A percentile compares a stretch with the other conserved stretches of the same genome.
phyloP scores from a whole-genome alignment of 2,797 vertebrate species.

The Knipowitschia caucasica region DNA sequence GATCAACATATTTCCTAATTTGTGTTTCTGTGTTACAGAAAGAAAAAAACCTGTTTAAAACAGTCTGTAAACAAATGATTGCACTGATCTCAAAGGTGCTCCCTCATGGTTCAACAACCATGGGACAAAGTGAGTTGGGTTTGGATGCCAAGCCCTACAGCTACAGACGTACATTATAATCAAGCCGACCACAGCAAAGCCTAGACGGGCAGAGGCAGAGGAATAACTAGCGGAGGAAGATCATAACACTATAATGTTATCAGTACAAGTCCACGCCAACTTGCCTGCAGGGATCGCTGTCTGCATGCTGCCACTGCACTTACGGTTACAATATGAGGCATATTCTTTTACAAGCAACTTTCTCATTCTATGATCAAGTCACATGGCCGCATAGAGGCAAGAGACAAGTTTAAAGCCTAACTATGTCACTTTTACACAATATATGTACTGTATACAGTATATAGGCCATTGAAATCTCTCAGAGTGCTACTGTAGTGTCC shows the following conservation, averaged over 20 bases:
- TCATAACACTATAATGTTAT: constrained; percentile 48
- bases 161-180: constrained; percentile 71
- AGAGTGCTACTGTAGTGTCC: no score
- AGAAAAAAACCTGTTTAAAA: neutral
- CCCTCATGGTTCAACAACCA: constrained; percentile 37
- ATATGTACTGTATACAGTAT: no score
- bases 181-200: constrained; percentile 62
- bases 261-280: constrained; percentile 42
- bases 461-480: no score
- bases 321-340: neutral
- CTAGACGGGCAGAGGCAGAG: constrained; percentile 28
- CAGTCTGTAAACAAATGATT: constrained; percentile 43
- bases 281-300: constrained; percentile 34
- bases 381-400: neutral
- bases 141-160: constrained; percentile 68
- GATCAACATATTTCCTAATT: neutral
- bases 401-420: neutral
- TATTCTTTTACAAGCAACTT: neutral
- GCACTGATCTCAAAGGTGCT: constrained; percentile 51
- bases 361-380: neutral
- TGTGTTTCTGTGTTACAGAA: neutral
- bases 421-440: neutral
- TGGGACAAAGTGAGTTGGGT: constrained; percentile 65
- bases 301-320: constrained; percentile 18
- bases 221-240: constrained; percentile 23